These are phyloP conservation scores for Hyperoodon ampullatus DNA, from an alignment of 2,113 vertebrate genomes.

Conservation along the genomic window DNA sequence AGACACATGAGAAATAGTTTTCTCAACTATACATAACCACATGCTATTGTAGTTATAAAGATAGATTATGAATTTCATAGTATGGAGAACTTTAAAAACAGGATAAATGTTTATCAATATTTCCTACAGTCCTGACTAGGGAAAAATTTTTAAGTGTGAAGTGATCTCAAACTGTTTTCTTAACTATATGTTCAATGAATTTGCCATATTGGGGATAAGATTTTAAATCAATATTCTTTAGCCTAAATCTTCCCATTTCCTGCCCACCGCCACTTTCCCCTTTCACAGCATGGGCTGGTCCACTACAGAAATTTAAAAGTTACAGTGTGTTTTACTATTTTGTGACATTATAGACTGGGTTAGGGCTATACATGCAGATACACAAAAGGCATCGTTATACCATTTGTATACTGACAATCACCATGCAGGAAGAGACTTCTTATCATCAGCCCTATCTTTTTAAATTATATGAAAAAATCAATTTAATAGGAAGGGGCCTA, in stretches of 20 bases:
- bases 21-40: neutral
- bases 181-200: neutral
- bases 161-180: neutral
- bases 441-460: neutral
- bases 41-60: neutral
- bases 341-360: neutral
- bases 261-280: neutral
- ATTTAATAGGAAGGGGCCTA: neutral
- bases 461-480: neutral
- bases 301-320: neutral
- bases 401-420: neutral
- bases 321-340: neutral
- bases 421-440: neutral
- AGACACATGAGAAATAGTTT: neutral
- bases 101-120: neutral
- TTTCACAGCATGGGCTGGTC: neutral
- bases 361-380: neutral
- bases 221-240: neutral
- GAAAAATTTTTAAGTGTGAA: neutral
- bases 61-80: neutral
- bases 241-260: neutral
- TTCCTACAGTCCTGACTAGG: neutral
- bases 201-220: neutral
- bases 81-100: neutral
- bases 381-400: neutral